Evolutionary conservation across 2,113 vertebrate genomes (phyloP).

Genomic region (Chauna torquata): DNA sequence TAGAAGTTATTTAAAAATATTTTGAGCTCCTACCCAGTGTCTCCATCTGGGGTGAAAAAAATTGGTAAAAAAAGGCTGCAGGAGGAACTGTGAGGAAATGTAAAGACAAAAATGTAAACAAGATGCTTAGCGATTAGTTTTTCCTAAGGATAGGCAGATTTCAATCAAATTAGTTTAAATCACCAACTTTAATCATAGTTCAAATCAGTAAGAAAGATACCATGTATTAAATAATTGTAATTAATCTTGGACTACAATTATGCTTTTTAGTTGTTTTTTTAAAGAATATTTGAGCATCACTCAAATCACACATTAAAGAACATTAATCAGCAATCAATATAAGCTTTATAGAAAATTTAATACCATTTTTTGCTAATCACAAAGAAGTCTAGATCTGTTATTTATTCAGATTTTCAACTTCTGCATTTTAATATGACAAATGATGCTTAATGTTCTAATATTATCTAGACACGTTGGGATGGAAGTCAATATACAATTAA

Average conservation of each 20-base stretch:
- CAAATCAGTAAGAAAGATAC: not conserved
- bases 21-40: not conserved
- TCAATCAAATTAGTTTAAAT: not conserved
- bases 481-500: not conserved
- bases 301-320: not conserved
- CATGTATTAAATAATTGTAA: not conserved
- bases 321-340: not conserved
- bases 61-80: not conserved
- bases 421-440: not conserved
- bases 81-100: not conserved
- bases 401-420: not conserved
- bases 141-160: not conserved
- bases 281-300: not conserved
- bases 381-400: not conserved
- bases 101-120: not conserved
- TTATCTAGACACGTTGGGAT: not conserved
- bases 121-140: not conserved
- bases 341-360: not conserved
- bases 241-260: not conserved
- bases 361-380: not conserved
- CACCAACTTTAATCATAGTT: not conserved
- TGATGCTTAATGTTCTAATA: not conserved
- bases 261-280: not conserved
- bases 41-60: not conserved
- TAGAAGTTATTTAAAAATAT: not conserved